Conservation (phyloP, 2,797 vertebrate genomes). For the Vipera latastei region DNA sequence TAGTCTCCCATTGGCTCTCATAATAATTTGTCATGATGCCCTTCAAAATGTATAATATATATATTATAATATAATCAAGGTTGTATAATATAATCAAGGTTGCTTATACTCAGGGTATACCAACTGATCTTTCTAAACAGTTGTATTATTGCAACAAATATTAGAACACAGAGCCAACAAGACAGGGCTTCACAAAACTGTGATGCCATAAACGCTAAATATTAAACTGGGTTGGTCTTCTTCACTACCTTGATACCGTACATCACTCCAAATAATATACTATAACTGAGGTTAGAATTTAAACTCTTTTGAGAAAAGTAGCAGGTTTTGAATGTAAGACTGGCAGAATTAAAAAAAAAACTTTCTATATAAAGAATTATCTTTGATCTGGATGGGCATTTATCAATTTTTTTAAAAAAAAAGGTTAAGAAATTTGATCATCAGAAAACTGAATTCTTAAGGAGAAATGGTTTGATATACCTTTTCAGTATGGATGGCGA, state of each 20-base stretch:
- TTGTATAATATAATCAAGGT: not conserved
- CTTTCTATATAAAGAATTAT: not conserved
- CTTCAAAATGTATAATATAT: not conserved
- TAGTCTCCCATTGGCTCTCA: not conserved
- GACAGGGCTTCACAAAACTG: not conserved
- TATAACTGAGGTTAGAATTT: not conserved
- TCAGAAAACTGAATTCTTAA: not conserved
- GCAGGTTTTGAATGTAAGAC: not conserved
- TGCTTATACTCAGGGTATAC: no score
- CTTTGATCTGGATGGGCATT: not conserved
- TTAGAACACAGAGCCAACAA: not conserved
- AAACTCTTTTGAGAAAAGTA: not conserved
- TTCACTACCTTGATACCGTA: not conserved
- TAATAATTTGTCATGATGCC: not conserved
- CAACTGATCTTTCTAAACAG: no score
- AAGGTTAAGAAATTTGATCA: not conserved
- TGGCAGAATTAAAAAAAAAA: fast-evolving
- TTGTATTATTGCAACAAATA: not conserved
- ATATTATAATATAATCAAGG: no score
- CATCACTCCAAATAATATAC: not conserved
- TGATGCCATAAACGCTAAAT: not conserved
- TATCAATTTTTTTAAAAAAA: not conserved
- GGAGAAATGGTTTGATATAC: not conserved
- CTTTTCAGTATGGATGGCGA: not conserved
- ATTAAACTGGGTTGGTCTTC: not conserved